phyloP scores from a whole-genome alignment of 2,888 invertebrate genomes.

The Ectemnius lituratus region DNA sequence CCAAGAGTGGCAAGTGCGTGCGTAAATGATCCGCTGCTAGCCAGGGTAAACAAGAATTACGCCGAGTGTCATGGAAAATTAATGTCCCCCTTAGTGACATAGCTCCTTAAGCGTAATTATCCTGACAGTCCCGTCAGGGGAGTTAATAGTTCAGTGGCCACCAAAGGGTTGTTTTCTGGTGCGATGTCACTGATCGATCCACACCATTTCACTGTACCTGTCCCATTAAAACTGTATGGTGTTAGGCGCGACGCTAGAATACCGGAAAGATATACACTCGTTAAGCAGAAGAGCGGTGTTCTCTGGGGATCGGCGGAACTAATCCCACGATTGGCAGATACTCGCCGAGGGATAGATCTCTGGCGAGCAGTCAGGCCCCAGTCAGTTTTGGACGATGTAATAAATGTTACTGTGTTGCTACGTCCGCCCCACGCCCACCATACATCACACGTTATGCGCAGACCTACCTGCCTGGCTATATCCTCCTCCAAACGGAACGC shows the following conservation, averaged over 20 bases:
- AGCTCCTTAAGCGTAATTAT: constrained; percentile 39
- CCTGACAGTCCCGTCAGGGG: background rate
- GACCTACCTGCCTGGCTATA: constrained; percentile 61
- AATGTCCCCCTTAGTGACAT: constrained; percentile 28
- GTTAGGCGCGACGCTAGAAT: background rate
- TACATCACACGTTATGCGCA: constrained; percentile 66
- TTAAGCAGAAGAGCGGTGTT: constrained; percentile 22
- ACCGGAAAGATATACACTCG: constrained; percentile 21
- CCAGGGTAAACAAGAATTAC: constrained; percentile 27
- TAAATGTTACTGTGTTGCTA: constrained; percentile 73
- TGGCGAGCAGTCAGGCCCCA: constrained; percentile 38
- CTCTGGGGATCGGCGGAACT: constrained; percentile 11
- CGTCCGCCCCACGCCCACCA: constrained; percentile 71
- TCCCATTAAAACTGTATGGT: no score
- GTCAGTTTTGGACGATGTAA: constrained; percentile 67
- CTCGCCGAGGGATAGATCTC: constrained; percentile 18
- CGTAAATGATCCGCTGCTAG: constrained; percentile 28
- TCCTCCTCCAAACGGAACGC: constrained; percentile 36
- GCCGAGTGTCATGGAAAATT: constrained; percentile 40
- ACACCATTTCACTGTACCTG: background rate
- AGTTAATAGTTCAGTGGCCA: constrained; percentile 15
- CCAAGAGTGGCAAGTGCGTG: constrained; percentile 13
- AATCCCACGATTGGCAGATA: constrained; percentile 20
- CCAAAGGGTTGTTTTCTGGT: background rate
- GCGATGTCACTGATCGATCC: background rate